Evolutionary conservation across 2,888 invertebrate species (phyloP).

Genomic region (Andrena hattorfiana): DNA sequence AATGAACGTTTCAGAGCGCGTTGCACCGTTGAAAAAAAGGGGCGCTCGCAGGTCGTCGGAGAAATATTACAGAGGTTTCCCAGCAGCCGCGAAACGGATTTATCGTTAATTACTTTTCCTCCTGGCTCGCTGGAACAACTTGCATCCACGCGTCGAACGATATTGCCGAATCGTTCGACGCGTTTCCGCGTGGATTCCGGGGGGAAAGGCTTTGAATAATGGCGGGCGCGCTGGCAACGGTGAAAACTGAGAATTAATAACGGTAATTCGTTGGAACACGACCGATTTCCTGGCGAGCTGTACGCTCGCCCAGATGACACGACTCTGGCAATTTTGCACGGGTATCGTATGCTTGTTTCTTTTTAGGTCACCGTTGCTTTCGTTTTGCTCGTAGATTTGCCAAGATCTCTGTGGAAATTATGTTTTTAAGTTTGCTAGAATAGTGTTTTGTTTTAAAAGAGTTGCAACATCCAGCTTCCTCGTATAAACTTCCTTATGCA

Average conservation of each 20-base stretch:
- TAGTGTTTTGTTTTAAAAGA: too few species aligned
- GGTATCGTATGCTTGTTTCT: slow-evolving; percentile 1
- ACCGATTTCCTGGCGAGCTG: slow-evolving; percentile 36
- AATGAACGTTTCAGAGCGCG: not conserved
- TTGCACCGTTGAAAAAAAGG: not conserved
- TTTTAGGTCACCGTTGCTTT: not conserved
- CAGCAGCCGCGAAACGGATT: slow-evolving; percentile 26
- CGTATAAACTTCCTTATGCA: too few species aligned
- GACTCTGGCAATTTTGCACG: slow-evolving; percentile 23
- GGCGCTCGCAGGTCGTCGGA: not conserved
- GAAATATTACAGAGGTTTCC: slow-evolving; percentile 19
- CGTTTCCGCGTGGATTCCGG: slow-evolving; percentile 25
- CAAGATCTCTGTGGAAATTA: not conserved
- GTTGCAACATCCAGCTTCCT: too few species aligned
- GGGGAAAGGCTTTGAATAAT: slow-evolving; percentile 56
- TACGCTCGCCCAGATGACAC: slow-evolving; percentile 17
- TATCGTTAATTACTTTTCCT: slow-evolving; percentile 53
- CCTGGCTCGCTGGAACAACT: not conserved
- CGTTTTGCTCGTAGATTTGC: not conserved
- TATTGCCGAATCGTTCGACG: slow-evolving; percentile 47
- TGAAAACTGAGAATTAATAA: slow-evolving; percentile 64
- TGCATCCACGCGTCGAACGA: slow-evolving; percentile 25
- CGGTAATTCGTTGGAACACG: slow-evolving; percentile 57
- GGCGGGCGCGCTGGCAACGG: slow-evolving; percentile 24
- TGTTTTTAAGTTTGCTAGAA: too few species aligned